Percentiles rank a stretch among this genome's conserved stretches.
phyloP scores from a whole-genome alignment of 2,113 vertebrate species.

The Alouatta palliata region DNA sequence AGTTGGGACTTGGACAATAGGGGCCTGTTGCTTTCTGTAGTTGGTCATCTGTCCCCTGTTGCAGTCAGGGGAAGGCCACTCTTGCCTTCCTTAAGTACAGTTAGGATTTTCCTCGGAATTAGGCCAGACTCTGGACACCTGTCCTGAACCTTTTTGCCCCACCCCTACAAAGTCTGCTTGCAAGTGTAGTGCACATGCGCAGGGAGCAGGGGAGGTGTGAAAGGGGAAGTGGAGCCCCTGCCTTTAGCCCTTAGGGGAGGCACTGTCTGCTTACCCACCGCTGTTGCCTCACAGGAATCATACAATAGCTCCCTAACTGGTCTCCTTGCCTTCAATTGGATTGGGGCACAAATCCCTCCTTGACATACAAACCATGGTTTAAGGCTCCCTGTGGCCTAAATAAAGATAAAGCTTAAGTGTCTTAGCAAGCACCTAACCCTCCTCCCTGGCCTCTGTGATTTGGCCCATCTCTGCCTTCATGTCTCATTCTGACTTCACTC shows the following conservation, averaged over 20 bases:
- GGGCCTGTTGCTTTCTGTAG: neutral
- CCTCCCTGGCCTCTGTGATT: neutral
- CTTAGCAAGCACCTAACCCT: neutral
- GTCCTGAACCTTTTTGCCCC: neutral
- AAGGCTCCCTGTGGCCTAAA: conserved; percentile 9
- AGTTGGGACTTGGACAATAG: neutral
- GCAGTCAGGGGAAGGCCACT: neutral
- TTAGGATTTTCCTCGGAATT: conserved; percentile 8
- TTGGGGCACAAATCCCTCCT: conserved; percentile 1
- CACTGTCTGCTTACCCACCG: neutral
- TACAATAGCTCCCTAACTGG: neutral
- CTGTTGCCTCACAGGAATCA: neutral
- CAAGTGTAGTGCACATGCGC: no score
- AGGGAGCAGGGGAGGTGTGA: neutral
- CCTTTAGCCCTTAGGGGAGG: neutral
- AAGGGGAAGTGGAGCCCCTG: neutral
- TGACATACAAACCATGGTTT: neutral
- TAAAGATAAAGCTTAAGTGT: neutral
- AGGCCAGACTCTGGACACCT: neutral
- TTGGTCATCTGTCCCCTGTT: neutral
- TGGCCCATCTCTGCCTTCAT: neutral
- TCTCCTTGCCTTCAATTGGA: neutral
- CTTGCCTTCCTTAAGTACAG: neutral
- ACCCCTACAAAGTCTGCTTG: neutral
- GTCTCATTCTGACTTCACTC: neutral